Conservation (phyloP, 2,888 invertebrate genomes). For the Adelognathus sp. region DNA sequence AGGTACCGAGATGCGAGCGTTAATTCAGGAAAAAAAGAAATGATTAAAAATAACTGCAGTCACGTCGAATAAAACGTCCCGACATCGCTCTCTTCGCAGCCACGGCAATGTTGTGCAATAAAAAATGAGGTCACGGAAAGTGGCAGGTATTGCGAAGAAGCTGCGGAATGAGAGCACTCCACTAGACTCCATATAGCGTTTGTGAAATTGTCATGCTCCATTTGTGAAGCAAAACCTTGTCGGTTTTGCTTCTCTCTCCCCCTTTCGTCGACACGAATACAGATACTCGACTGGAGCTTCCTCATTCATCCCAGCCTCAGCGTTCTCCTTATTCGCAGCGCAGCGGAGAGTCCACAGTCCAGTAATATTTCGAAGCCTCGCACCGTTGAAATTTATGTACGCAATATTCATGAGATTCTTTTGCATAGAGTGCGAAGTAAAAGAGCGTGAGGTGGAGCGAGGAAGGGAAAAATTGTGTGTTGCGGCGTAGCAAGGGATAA, state of each 20-base stretch:
- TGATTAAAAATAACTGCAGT: neutral
- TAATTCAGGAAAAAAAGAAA: neutral
- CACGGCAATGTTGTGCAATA: neutral
- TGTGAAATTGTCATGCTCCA: slow-evolving; percentile 7
- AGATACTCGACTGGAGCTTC: slow-evolving; percentile 26
- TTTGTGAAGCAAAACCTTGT: neutral
- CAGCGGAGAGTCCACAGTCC: slow-evolving; percentile 58
- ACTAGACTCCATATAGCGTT: neutral
- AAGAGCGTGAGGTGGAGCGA: slow-evolving; percentile 16
- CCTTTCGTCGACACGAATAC: slow-evolving; percentile 2
- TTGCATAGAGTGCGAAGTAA: slow-evolving; percentile 27
- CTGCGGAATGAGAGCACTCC: neutral
- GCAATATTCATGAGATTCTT: slow-evolving; percentile 64
- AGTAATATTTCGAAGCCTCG: slow-evolving; percentile 65
- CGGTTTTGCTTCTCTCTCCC: slow-evolving; percentile 39
- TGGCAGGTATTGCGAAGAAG: neutral
- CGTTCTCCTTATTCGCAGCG: slow-evolving; percentile 48
- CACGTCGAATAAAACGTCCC: neutral
- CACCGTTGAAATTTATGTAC: slow-evolving; percentile 63
- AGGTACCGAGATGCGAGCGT: neutral
- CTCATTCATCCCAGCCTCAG: slow-evolving; percentile 54
- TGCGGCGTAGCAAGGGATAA: slow-evolving; percentile 17
- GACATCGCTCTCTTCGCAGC: neutral
- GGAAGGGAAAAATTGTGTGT: slow-evolving; percentile 39
- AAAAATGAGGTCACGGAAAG: neutral